Base-by-base conservation (phyloP, 2,113 vertebrate genomes). In the Catharus fuscescens region DNA sequence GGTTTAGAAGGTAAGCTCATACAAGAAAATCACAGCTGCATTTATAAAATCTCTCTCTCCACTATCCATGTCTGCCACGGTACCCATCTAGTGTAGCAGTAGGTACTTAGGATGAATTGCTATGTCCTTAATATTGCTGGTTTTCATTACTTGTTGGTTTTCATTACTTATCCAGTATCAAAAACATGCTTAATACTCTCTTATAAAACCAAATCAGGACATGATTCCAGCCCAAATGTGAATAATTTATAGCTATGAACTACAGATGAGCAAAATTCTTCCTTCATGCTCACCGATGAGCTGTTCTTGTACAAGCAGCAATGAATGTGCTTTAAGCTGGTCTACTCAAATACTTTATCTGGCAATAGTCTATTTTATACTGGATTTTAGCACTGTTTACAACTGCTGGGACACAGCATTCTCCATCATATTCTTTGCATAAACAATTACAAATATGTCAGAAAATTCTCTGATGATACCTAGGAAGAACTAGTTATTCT, bases 1-100 rank as follows among this genome's bases (percentile, higher is more conserved):
- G 52, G 66, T 93, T 95, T 96, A 83, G 84, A 95, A 96, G 62
- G 82, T 69, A 92, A 96, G 47, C 61, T 90, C 85, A 50, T 92
- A 73, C 40, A 90, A 87, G 48, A 86, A 94, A 95, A 88, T 64
- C 84, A 94, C 70, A 93, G 70, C 59, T 19, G 10, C 53, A 74
- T 80, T 80, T 72, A 21, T 85, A 65, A 88, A 48, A 5, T 78
- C 67, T 83, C 71, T 65, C 14, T 66, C 59, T 54, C 76, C 3
- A 2, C 65, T 81, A 56, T 66, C 60, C 57, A 8, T 60, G 64
- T 36, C 69, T 85, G 71, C 54, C 71, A 81, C 79, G 50, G 26
- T 73, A 52, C 44, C 65, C 29, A 29, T 65, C 48, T 73, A 36
- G 50, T 57, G 24, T 18, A 45, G 77, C 4, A 8, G 66, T 32